Conservation (phyloP, 2,113 vertebrate genomes). For the Jacana jacana region DNA sequence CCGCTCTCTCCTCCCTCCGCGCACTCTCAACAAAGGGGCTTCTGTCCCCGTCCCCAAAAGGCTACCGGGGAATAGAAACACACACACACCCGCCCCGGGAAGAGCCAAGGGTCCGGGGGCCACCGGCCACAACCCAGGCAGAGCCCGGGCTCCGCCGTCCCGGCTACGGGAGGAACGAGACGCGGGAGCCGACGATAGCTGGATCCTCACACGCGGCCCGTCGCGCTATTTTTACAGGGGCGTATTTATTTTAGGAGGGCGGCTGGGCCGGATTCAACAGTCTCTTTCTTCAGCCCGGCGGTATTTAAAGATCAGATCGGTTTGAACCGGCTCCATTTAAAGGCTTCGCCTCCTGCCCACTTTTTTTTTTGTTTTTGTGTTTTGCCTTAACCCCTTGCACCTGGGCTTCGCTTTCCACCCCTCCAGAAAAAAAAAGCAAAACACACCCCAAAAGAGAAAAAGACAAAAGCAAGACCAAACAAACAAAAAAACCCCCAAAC, state of each 20-base stretch:
- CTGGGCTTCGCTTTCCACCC: not conserved
- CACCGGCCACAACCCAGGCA: not conserved
- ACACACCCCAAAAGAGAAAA: too few species aligned
- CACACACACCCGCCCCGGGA: not conserved
- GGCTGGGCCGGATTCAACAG: slow-evolving; percentile 5
- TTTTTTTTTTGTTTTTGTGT: too few species aligned
- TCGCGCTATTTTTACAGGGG: slow-evolving; percentile 38
- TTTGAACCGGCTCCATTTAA: slow-evolving; percentile 45
- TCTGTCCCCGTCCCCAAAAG: not conserved
- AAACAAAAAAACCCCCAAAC: not conserved
- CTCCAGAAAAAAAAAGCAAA: not conserved
- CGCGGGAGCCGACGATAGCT: not conserved
- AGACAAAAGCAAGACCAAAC: too few species aligned
- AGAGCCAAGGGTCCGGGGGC: not conserved
- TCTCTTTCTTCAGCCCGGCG: not conserved
- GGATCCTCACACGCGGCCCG: slow-evolving; percentile 16
- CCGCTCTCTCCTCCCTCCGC: not conserved
- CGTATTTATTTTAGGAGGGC: slow-evolving; percentile 44
- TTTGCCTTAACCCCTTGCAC: slow-evolving; percentile 50
- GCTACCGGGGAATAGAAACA: not conserved
- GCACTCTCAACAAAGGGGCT: not conserved
- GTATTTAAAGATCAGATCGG: slow-evolving; percentile 26
- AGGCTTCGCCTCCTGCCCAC: slow-evolving; percentile 9
- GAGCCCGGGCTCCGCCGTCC: not conserved
- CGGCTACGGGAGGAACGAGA: not conserved